Base-by-base conservation (phyloP, 1,140 invertebrate species). In the Acromyrmex charruanus region DNA sequence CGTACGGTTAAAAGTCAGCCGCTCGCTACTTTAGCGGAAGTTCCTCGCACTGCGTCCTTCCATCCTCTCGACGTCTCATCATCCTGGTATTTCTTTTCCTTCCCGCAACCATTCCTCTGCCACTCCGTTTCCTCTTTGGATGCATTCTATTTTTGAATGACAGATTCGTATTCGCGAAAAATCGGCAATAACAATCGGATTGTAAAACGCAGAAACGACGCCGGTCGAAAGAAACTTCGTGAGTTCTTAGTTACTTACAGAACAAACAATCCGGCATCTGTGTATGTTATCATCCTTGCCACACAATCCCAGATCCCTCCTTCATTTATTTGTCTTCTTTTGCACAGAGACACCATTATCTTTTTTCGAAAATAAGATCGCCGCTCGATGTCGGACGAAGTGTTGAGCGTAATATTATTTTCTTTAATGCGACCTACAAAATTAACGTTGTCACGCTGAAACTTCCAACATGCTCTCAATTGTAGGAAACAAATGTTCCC, bases 1-100 rank as follows among this genome's bases (percentile, higher is more conserved):
- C 86, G 81, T 72, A 85, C 82, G 89, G 84, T 91, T 90, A 91
- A 91, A 91, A 91, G 89, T 91, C 89, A 80, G 87, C 80, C 89
- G 63, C 89, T 90, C 74, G 89, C 82, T 89, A 88, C 87, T 90
- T 86, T 61, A 66, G 77, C 87, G 77, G 80, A 90, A 63, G 77
- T 90, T 79, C 71, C 77, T 79, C 69, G 79, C 58, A 63, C 77
- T 66, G 63, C 81, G 68, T 86, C 55, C 61, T 80, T 68, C 65
- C 66, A 88, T 90, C 89, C 86, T 74, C 77, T 59, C 86, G 77
- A 74, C 89, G 66, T 88, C 85, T 77, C 79, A 71, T 82, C 55
- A 77, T 86, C 7, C 59, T 65, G 31, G 65, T 77, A 51, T 55
- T 44, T 51, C 44, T 7, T 39, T n/a, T 9, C 25, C 55, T 28